Conservation (phyloP, 23 tunicate genomes). For the Halocynthia roretzi region DNA sequence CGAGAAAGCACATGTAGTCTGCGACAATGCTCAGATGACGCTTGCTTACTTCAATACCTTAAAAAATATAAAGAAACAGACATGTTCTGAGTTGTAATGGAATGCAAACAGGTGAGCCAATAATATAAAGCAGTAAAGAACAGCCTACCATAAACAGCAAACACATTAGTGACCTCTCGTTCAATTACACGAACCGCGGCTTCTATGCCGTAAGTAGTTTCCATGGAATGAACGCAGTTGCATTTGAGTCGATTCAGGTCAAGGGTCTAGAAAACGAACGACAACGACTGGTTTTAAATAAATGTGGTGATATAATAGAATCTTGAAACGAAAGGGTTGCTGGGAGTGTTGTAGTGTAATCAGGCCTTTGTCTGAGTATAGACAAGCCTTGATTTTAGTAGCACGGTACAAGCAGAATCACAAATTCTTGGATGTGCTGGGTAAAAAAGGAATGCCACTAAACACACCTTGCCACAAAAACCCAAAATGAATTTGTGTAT, state of each 20-base stretch:
- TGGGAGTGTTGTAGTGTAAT: too few species aligned
- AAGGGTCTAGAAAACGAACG: constrained; percentile 22
- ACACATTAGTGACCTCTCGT: constrained; percentile 87
- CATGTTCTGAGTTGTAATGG: background rate
- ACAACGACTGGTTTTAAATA: too few species aligned
- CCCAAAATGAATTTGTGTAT: background rate
- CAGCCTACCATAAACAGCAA: constrained; percentile 79
- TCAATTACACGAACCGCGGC: constrained; percentile 80
- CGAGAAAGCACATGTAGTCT: constrained; percentile 87
- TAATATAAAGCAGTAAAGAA: background rate
- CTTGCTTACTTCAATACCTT: constrained; percentile 79
- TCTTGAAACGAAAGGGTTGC: too few species aligned
- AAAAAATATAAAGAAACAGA: constrained; percentile 1
- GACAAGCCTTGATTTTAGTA: too few species aligned
- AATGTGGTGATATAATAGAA: too few species aligned
- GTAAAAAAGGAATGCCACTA: too few species aligned
- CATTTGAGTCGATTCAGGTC: constrained; percentile 58
- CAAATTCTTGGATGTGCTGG: too few species aligned
- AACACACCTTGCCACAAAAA: constrained; percentile 15
- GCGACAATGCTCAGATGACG: constrained; percentile 79
- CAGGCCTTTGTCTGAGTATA: too few species aligned
- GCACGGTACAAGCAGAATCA: too few species aligned
- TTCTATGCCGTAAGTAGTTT: constrained; percentile 74
- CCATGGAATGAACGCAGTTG: constrained; percentile 79
- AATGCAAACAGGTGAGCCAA: constrained; percentile 2